These are phyloP conservation scores for Meliscaeva auricollis DNA, from an alignment of 2,888 invertebrate genomes.

Conservation along the genomic window DNA sequence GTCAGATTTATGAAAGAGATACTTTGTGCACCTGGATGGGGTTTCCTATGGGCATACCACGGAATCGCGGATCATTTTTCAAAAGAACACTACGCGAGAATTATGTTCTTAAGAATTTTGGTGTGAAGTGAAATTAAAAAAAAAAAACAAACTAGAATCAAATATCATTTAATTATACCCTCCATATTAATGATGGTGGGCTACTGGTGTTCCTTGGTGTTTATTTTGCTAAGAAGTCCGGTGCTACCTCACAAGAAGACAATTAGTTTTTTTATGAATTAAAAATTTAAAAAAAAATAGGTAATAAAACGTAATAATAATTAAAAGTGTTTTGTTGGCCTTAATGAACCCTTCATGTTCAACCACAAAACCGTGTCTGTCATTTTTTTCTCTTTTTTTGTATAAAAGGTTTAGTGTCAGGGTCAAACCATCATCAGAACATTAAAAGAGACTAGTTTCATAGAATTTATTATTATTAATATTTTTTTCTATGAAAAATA, in stretches of 20 bases:
- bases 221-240: background rate
- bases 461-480: constrained; percentile 21
- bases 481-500: background rate
- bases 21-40: constrained; percentile 14
- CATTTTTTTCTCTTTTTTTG: background rate
- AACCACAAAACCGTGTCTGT: constrained; percentile 3
- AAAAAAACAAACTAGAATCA: constrained; percentile 19
- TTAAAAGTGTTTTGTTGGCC: constrained; percentile 55
- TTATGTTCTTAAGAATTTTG: constrained; percentile 33
- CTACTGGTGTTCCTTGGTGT: constrained; percentile 55
- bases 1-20: constrained; percentile 45
- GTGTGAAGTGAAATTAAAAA: constrained; percentile 48
- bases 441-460: constrained; percentile 30
- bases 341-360: constrained; percentile 53
- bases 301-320: background rate
- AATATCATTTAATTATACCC: constrained; percentile 63
- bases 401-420: constrained; percentile 58
- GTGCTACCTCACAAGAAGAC: constrained; percentile 24
- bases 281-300: constrained; percentile 36
- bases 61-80: constrained; percentile 48
- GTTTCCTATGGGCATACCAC: background rate
- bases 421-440: constrained; percentile 38
- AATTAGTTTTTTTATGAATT: constrained; percentile 45
- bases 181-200: background rate
- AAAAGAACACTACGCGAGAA: constrained; percentile 47